Base-by-base conservation (phyloP, 1,140 invertebrate species). In the Trissolcus basalis region DNA sequence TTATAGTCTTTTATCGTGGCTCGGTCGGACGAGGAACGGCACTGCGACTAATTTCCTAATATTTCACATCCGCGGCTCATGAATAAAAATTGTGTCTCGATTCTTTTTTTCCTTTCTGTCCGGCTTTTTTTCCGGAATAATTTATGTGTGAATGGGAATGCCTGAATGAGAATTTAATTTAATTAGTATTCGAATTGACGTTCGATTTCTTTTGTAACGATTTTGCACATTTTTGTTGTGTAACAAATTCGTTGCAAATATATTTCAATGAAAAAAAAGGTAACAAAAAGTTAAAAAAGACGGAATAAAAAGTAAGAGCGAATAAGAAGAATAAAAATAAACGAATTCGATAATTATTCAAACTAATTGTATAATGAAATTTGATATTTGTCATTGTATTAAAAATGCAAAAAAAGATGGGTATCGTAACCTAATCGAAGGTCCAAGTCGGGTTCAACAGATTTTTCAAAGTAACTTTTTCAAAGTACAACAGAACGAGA, bases 21-120 rank as follows among this genome's bases (percentile, higher is more conserved):
- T 39, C n/a, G 36, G 36, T 39, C 36, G n/a, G n/a, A 39, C 36
- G 49, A 9, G 49, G 36, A 51, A 51, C 27, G 19, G 48, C 36
- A n/a, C 49, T 51, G 5, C 49, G 49, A 15, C 33, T 39, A 6
- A 51, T 51, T 51, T 51, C 32, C 49, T 27, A 51, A 51, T 51
- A 39, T 35, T 35, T 50, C 45, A 48, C 15, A 19, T 48, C 45
- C 45, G 19, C 13, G 48, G 27, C 13, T 32, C 6, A 50, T 50
- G 27, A 50, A 33, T 33, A 50, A 32, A 50, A 35, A 33, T 27
- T 50, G 19, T 27, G 19, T n/a, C 36, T 39, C n/a, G 9, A 4
- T 33, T 35, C 32, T 50, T 33, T n/a, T 11, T n/a, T 9, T 39
- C 36, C 19, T 16, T 16, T 27, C 19, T 27, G 19, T 27, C 19